Evolutionary conservation across 2,113 vertebrate species (phyloP), one percentile per base, ranked within the genome.

Genomic region (Centropristis striata): DNA sequence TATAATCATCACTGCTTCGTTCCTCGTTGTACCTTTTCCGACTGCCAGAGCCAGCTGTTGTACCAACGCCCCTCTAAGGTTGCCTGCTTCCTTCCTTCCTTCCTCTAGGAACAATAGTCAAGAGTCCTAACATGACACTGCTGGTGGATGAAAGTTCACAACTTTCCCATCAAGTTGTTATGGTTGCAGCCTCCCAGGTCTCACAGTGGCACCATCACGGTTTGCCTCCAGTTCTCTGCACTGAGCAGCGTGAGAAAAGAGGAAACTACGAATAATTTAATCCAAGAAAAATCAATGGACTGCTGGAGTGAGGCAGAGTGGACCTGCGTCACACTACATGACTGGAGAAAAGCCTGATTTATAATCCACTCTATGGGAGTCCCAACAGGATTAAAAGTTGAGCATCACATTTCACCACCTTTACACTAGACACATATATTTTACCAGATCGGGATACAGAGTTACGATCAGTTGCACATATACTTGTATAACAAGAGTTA

Each of bases 241-340:
- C 67, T 32, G 70, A 81, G 68, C 75, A 54, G 81, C 81, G 73
- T 93, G 91, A 93, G 91, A 90, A 85, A 87, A 84, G 81, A 89
- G 88, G 88, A 89, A 90, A 79, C 71, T 42, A 42, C n/a, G 18
- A 55, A 47, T 50, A 63, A 53, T 18, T 71, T 46, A 20, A 68
- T 77, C 55, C 42, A 39, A 47, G 59, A 37, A 67, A 41, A 44
- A 64, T 55, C 1, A n/a, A 18, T 14, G 27, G 53, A n/a, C 55
- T 54, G 57, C 16, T 39, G 12, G 6, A 25, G 68, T 5, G 51
- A 57, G 25, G 61, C 36, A 21, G 37, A 47, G 23, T 54, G 54
- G 75, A 74, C 55, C 28, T 55, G 51, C 32, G n/a, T 83, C 61
- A 67, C 47, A 51, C 41, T 16, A 58, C 32, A 28, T 49, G 36